Percentiles rank a stretch among this genome's conserved stretches.
phyloP scores from a whole-genome alignment of 2,888 invertebrate species.

The Pseudococcus longispinus region DNA sequence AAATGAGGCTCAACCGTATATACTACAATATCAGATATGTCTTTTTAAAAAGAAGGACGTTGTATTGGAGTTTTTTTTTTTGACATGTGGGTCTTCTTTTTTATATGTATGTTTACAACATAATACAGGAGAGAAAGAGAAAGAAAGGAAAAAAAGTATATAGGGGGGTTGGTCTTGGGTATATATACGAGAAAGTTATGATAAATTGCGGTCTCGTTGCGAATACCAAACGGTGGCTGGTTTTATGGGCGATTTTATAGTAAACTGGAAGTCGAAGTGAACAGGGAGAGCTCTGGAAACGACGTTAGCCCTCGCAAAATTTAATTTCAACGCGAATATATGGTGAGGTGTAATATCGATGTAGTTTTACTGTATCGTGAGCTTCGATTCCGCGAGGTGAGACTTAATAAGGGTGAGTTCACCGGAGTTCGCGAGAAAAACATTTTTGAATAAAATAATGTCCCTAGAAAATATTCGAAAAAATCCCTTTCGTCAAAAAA shows the following conservation, averaged over 20 bases:
- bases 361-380: background rate
- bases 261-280: background rate
- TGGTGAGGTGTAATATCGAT: background rate
- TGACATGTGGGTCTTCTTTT: background rate
- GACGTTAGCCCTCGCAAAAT: background rate
- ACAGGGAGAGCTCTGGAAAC: background rate
- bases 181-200: slow-evolving; percentile 1
- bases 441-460: no score
- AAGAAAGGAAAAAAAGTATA: background rate
- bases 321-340: slow-evolving; percentile 14
- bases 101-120: background rate
- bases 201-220: slow-evolving; percentile 8
- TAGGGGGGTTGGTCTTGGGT: background rate
- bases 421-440: no score
- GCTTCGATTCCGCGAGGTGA: background rate
- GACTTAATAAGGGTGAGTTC: background rate
- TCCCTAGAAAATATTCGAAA: background rate
- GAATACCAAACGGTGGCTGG: slow-evolving; percentile 1
- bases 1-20: background rate
- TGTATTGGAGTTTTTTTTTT: background rate
- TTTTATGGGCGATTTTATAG: slow-evolving; percentile 8
- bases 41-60: background rate
- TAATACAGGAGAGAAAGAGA: background rate
- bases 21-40: background rate
- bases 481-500: background rate